Conservation (phyloP, 1,140 invertebrate genomes). For the Drosophila murphyi region DNA sequence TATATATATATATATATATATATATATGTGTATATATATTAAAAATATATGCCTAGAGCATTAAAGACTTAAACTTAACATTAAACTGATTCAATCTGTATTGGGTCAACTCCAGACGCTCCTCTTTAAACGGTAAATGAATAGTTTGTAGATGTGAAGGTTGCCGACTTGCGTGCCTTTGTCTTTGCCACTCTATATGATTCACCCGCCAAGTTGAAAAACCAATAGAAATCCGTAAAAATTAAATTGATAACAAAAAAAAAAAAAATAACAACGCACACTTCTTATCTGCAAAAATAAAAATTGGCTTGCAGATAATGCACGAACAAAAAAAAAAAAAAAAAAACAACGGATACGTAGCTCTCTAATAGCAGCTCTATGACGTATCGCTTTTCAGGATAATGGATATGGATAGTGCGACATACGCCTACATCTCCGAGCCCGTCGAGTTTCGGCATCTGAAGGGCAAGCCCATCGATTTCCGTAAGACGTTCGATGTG, state of each 20-base stretch:
- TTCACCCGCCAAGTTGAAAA: conserved; percentile 32
- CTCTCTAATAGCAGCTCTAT: conserved; percentile 28
- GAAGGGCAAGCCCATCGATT: conserved; percentile 67
- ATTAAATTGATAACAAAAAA: conserved; percentile 37
- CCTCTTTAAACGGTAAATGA: conserved; percentile 31
- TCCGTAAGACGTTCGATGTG: conserved; percentile 78
- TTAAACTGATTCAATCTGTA: neutral
- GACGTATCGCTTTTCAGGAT: conserved; percentile 58
- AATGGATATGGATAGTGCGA: conserved; percentile 56
- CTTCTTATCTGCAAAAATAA: conserved; percentile 60
- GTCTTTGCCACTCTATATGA: conserved; percentile 45
- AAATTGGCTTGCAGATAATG: conserved; percentile 61
- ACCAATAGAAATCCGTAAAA: conserved; percentile 56
- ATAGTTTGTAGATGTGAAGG: neutral
- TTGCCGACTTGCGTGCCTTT: conserved; percentile 6
- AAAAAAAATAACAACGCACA: conserved; percentile 17
- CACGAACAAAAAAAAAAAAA: neutral
- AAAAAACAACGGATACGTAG: conserved; percentile 9
- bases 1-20: too few species aligned
- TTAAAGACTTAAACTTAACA: too few species aligned
- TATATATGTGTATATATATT: too few species aligned
- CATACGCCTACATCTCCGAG: conserved; percentile 70
- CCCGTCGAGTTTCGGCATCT: conserved; percentile 76
- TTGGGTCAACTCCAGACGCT: neutral
- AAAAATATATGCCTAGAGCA: too few species aligned